Conservation (phyloP, 37 sponge, comb jelly and placozoan genomes). For the Oscarella lobularis region DNA sequence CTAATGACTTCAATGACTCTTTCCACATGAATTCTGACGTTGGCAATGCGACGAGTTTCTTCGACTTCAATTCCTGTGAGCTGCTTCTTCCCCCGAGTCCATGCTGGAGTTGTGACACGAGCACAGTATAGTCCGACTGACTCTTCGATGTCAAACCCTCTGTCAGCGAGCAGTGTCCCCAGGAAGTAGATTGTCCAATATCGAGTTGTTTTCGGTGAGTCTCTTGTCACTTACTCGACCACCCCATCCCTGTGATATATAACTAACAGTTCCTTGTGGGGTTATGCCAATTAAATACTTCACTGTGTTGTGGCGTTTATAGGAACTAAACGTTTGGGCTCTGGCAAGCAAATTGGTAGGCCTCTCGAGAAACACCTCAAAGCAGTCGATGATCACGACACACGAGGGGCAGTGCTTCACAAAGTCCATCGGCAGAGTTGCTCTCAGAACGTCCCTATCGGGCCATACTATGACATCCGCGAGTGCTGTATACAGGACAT, state of each 20-base stretch:
- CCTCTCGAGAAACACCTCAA: conserved; percentile 32
- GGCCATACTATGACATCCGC: conserved; percentile 3
- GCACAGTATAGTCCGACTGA: conserved; percentile 30
- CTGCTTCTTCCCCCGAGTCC: conserved; percentile 46
- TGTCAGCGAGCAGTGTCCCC: conserved; percentile 29
- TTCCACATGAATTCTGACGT: conserved; percentile 51
- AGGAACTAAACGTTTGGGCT: conserved; percentile 2
- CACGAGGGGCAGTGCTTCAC: conserved; percentile 16
- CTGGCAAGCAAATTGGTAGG: conserved; percentile 7
- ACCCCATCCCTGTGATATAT: conserved; percentile 38
- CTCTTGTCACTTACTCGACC: conserved; percentile 37
- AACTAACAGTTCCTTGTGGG: not conserved
- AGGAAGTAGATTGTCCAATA: conserved; percentile 23
- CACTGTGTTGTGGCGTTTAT: conserved; percentile 7
- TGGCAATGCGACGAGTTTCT: conserved; percentile 13
- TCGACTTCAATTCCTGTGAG: conserved; percentile 34
- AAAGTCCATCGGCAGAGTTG: conserved; percentile 46
- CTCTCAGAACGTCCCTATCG: not conserved
- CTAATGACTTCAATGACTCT: conserved; percentile 41
- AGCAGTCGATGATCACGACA: conserved; percentile 42
- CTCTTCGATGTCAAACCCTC: conserved; percentile 38
- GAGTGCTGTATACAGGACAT: not conserved
- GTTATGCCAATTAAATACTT: conserved; percentile 11
- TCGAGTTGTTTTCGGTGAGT: conserved; percentile 35
- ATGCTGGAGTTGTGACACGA: conserved; percentile 31